Base-by-base conservation (phyloP, 37 sponge, comb jelly and placozoan species). In the Halisarca cf. caerulea region DNA sequence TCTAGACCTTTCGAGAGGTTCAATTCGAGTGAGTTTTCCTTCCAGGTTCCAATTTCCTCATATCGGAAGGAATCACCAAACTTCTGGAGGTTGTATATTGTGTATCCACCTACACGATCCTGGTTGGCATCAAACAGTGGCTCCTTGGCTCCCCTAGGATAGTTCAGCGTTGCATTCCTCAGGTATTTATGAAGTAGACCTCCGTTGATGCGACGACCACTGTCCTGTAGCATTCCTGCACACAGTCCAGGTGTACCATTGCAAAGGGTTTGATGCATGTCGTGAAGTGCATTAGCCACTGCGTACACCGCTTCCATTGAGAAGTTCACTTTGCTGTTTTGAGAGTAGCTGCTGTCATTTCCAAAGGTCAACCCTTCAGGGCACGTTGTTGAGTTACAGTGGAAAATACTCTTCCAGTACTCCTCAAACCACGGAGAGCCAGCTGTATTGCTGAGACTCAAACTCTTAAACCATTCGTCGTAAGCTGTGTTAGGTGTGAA, bases 231-330 rank as follows among this genome's bases (percentile, higher is more conserved):
- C 11, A 73, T 82, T 0, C 59, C 79, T 6, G 34, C 21, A 41
- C 94, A 94, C 1, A 85, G 68, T 0, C 45, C 79, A 9, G 64
- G 37, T 71, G 34, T 54, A 40, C 32, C 64, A 61, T 51, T 84
- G 61, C 94, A 93, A 23, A 28, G 6, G 30, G 6, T 23, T 28
- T 62, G 6, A 23, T 79, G 80, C 21, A 94, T 30, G 34, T 85
- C 54, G 27, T 78, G 83, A 4, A 95, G 79, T 34, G 95, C 85
- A 80, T 84, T 36, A 0, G 90, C 95, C 37, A 92, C 59, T 11
- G 92, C 95, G 62, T 80, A 79, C 17, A 92, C 83, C 35, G 95
- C 95, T 75, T 95, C 92, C 23, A 89, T 83, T 24, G 73, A 40
- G 32, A 89, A 86, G 8, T 90, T 55, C 15, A 92, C 85, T 3